A percentile compares a stretch with the other conserved stretches of the same genome.
phyloP scores from a whole-genome alignment of 2,797 vertebrate genomes.

The Gallinago nigripennis region DNA sequence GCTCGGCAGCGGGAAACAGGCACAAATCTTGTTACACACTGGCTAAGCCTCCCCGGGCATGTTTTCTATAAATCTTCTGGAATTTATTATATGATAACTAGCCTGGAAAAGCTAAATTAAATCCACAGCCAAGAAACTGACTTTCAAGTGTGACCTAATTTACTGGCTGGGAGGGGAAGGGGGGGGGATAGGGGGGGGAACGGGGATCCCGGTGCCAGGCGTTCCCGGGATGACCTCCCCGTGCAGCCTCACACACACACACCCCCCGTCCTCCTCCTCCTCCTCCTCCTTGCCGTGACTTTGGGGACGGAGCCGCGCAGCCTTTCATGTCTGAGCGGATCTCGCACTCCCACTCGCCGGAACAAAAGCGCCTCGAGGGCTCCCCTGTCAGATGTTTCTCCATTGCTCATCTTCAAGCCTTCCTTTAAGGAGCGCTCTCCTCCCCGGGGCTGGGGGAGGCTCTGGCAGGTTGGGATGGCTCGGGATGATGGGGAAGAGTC shows the following conservation, averaged over 20 bases:
- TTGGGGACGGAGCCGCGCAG: background rate
- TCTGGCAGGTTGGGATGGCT: background rate
- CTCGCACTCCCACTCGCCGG: constrained; percentile 38
- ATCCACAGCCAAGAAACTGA: constrained; percentile 59
- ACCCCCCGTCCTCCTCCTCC: background rate
- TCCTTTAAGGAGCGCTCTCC: background rate
- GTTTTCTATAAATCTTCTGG: constrained; percentile 68
- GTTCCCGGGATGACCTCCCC: constrained; percentile 43
- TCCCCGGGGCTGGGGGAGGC: background rate
- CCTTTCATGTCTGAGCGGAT: constrained; percentile 40
- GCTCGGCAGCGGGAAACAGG: background rate
- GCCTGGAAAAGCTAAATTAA: constrained; percentile 68
- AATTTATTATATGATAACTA: constrained; percentile 64
- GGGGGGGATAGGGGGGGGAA: background rate
- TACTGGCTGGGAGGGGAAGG: background rate
- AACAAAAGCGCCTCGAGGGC: constrained; percentile 51
- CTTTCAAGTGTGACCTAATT: constrained; percentile 62
- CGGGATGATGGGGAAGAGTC: background rate
- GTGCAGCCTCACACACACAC: background rate
- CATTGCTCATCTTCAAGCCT: constrained; percentile 16
- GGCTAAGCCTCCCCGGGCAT: constrained; percentile 63
- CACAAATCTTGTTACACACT: constrained; percentile 61
- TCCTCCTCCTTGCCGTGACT: background rate
- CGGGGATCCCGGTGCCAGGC: constrained; percentile 49
- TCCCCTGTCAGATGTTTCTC: constrained; percentile 41